Evolutionary conservation across 1,140 invertebrate species (phyloP), one percentile per base, ranked within the genome.

Genomic region (Caenorhabditis briggsae): DNA sequence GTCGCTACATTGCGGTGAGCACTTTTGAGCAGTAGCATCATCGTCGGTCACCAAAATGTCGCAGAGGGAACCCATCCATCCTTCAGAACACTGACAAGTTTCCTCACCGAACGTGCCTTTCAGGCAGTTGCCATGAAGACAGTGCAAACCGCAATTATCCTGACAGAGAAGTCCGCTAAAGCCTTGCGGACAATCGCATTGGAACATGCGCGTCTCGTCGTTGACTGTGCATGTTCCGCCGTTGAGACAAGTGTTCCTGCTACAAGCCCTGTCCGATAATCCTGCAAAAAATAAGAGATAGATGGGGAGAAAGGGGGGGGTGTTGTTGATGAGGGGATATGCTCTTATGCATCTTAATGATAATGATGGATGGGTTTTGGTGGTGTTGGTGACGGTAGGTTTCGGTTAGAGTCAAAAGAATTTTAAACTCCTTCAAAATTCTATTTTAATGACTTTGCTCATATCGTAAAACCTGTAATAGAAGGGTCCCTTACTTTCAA

Each of bases 151-250:
- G 48, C 85, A 86, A 41, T 78, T 70, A n/a, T 86, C 85, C 41
- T 86, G 82, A 41, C 74, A 86, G 12, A 82, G 56, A 5, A 83
- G 25, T 8, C 88, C 88, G 55, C 88, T 70, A 50, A 88, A 88
- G 1, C 88, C 88, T 20, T 78, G 20, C 16, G 43, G 55, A 58
- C 88, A 88, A 1, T 58, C 25, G 56, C 88, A 88, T 16, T 88
- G 65, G 78, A 84, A 88, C 46, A 84, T 64, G 5, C 86, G 23
- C 8, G 86, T 82, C 20, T 61, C 83, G 53, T 88, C 87, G 18
- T 88, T 74, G 9, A 88, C 87, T 20, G 46, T 84, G 82, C 88
- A 88, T 23, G 78, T 86, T 48, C 88, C 88, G 18, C 87, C 88
- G 16, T 88, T 88, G 53, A 88, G 59, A 58, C 88, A 88, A 16